phyloP scores from a whole-genome alignment of 2,888 invertebrate genomes.

The Tachina fera region DNA sequence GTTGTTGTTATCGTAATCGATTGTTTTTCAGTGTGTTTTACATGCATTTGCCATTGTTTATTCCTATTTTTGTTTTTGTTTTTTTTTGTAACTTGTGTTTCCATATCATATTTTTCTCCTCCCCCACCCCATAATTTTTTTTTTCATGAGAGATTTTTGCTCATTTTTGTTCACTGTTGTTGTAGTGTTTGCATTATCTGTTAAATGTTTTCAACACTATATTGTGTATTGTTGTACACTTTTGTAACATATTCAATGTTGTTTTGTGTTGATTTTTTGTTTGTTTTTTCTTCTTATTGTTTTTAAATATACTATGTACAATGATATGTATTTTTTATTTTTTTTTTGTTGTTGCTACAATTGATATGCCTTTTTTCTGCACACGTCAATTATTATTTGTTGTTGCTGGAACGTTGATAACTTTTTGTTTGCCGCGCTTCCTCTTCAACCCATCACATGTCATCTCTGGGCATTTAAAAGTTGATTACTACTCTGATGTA shows the following conservation, averaged over 20 bases:
- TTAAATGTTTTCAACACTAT: slow-evolving; percentile 50
- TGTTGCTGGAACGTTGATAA: slow-evolving; percentile 52
- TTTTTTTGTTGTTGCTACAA: slow-evolving; percentile 6
- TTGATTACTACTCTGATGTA: slow-evolving; percentile 65
- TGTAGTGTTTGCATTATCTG: slow-evolving; percentile 26
- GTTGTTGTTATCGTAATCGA: slow-evolving; percentile 44
- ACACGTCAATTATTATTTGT: slow-evolving; percentile 54
- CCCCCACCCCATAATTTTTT: background rate
- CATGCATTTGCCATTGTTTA: slow-evolving; percentile 22
- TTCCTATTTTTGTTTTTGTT: slow-evolving; percentile 6
- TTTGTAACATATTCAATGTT: slow-evolving; percentile 33
- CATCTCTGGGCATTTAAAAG: slow-evolving; percentile 60
- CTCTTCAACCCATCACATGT: background rate
- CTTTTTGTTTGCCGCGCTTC: slow-evolving; percentile 22
- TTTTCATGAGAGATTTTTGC: slow-evolving; percentile 50
- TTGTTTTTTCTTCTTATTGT: slow-evolving; percentile 6
- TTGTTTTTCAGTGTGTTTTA: slow-evolving; percentile 57
- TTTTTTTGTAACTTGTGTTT: background rate
- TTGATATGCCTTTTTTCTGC: slow-evolving; percentile 15
- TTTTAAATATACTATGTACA: too few species aligned
- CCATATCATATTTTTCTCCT: background rate
- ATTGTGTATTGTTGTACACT: slow-evolving; percentile 53
- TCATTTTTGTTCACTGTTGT: slow-evolving; percentile 33
- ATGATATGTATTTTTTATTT: background rate
- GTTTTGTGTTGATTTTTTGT: slow-evolving; percentile 21